Percentiles rank a stretch among this genome's conserved stretches.
Evolutionary conservation across 2,888 invertebrate genomes (phyloP).

Genomic region (Euplexia lucipara): DNA sequence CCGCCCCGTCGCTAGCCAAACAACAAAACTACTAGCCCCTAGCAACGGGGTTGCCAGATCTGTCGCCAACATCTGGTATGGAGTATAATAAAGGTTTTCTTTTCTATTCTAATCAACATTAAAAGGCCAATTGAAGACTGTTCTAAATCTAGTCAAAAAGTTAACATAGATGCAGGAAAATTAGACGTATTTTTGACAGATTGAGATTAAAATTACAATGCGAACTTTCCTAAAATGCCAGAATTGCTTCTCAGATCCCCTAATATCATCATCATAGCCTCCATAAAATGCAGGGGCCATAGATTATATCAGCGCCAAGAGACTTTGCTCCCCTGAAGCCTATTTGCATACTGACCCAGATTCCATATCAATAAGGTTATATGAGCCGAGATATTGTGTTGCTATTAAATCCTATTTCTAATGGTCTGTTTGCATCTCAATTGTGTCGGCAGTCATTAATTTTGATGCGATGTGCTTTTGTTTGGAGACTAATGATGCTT

Average conservation of each 20-base stretch:
- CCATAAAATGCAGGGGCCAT: slow-evolving; percentile 7
- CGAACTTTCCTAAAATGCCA: too few species aligned
- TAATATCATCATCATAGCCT: background rate
- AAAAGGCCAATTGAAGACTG: too few species aligned
- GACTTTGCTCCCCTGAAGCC: slow-evolving; percentile 11
- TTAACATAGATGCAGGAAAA: too few species aligned
- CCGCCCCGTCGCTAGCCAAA: too few species aligned
- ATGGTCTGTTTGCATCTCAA: slow-evolving; percentile 41
- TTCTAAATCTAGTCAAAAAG: too few species aligned
- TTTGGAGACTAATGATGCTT: slow-evolving; percentile 32
- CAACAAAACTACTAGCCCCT: too few species aligned
- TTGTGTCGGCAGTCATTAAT: slow-evolving; percentile 38
- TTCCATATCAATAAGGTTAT: slow-evolving; percentile 49
- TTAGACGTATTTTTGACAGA: too few species aligned
- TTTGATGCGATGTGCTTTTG: slow-evolving; percentile 41
- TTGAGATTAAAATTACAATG: too few species aligned
- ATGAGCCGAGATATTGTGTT: slow-evolving; percentile 31
- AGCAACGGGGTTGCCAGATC: too few species aligned
- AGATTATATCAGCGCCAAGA: slow-evolving; percentile 32
- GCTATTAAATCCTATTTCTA: slow-evolving; percentile 22
- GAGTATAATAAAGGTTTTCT: too few species aligned
- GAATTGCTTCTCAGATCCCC: background rate
- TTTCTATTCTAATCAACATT: too few species aligned
- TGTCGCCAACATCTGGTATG: too few species aligned
- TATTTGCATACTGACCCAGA: slow-evolving; percentile 58